Percentiles rank a stretch among this genome's conserved stretches.
These are phyloP conservation scores for Xylocopa sonorina DNA, from an alignment of 1,140 invertebrate genomes.

Conservation along the genomic window DNA sequence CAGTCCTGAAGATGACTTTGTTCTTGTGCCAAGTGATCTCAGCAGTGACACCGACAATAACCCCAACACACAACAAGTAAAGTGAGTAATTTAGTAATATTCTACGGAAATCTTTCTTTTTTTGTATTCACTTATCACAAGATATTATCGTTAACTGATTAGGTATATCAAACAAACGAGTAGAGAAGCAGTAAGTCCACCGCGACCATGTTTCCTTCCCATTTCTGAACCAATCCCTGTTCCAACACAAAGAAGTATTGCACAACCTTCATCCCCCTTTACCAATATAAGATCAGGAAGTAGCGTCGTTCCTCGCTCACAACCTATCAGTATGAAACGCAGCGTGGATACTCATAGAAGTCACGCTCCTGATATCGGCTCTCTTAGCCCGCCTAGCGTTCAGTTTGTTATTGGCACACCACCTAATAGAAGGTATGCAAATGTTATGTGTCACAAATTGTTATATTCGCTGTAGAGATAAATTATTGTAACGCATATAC, in stretches of 20 bases:
- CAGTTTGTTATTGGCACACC: constrained; percentile 96
- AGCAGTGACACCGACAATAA: constrained; percentile 82
- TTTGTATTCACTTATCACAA: background rate
- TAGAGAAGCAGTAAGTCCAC: constrained; percentile 83
- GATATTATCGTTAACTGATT: constrained; percentile 10
- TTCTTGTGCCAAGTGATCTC: constrained; percentile 90
- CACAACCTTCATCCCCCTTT: constrained; percentile 76
- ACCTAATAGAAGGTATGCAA: constrained; percentile 84
- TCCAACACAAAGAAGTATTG: constrained; percentile 86
- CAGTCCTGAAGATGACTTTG: constrained; percentile 93
- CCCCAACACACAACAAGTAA: constrained; percentile 73
- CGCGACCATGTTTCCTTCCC: constrained; percentile 86
- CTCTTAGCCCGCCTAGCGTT: constrained; percentile 94
- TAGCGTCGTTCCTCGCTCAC: constrained; percentile 88
- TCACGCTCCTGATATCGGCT: constrained; percentile 89
- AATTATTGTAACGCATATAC: background rate
- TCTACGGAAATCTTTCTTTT: background rate
- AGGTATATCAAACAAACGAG: constrained; percentile 76
- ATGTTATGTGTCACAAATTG: background rate
- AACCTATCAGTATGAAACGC: constrained; percentile 91
- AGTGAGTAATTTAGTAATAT: constrained; percentile 48
- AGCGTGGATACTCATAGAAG: constrained; percentile 84
- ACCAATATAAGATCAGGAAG: constrained; percentile 70
- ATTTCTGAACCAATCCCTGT: constrained; percentile 91
- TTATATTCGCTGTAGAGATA: background rate